phyloP scores from a whole-genome alignment of 2,113 vertebrate species.

The Dunckerocampus dactyliophorus region DNA sequence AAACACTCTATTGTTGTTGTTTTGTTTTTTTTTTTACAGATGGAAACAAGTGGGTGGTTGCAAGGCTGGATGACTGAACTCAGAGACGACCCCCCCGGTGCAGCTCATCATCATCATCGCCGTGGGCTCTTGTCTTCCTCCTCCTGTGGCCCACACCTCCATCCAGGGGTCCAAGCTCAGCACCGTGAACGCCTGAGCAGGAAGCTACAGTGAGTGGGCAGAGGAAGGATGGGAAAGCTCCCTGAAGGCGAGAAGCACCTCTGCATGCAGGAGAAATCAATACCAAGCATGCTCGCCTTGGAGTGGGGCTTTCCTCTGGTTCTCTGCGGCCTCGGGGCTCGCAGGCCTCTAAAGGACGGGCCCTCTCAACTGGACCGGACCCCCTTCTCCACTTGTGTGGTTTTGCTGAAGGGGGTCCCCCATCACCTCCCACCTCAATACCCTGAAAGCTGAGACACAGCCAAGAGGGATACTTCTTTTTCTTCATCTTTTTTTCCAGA shows the following conservation, averaged over 20 bases:
- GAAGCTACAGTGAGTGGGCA: constrained; percentile 68
- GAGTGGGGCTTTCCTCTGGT: constrained; percentile 63
- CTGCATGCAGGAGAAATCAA: constrained; percentile 72
- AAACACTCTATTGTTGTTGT: constrained; percentile 56
- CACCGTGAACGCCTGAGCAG: constrained; percentile 51
- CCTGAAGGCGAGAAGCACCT: constrained; percentile 66
- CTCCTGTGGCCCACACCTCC: constrained; percentile 63
- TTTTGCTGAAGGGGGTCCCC: constrained; percentile 60
- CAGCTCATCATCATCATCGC: constrained; percentile 66
- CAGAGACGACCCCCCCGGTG: constrained; percentile 37
- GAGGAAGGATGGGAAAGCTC: constrained; percentile 62
- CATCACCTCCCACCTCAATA: constrained; percentile 22
- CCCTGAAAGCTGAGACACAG: constrained; percentile 44
- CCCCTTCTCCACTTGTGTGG: constrained; percentile 61
- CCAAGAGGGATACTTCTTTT: constrained; percentile 58
- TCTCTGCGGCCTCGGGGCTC: constrained; percentile 62
- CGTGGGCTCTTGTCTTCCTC: constrained; percentile 63
- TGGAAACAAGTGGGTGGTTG: constrained; percentile 66
- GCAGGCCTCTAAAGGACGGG: constrained; percentile 68
- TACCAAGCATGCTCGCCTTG: constrained; percentile 59
- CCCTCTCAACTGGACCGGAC: constrained; percentile 61
- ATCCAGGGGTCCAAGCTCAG: constrained; percentile 61
- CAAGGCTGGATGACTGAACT: constrained; percentile 70
- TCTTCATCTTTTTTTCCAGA: constrained; percentile 57
- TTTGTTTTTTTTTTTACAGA: constrained; percentile 65